Evolutionary conservation across 1,140 invertebrate species (phyloP).

Genomic region (Camponotus floridanus): DNA sequence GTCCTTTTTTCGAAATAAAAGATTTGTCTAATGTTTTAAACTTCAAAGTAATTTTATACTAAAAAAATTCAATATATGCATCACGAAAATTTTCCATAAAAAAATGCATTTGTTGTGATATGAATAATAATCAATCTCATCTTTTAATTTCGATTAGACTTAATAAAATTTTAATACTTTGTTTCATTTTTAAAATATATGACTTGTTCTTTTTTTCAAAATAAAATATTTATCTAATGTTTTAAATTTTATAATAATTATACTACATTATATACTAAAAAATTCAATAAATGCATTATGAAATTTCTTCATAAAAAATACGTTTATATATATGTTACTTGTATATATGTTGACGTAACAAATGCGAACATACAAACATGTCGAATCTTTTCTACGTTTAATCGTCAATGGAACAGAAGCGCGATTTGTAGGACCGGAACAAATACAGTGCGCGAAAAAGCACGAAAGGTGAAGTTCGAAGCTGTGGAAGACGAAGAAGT

Average conservation of each 20-base stretch:
- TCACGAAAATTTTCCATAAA: neutral
- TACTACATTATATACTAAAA: neutral
- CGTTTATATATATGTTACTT: neutral
- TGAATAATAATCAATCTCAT: neutral
- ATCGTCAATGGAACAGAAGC: conserved; percentile 50
- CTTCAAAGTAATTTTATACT: neutral
- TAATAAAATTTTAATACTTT: neutral
- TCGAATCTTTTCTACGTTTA: conserved; percentile 38
- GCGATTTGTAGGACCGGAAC: conserved; percentile 42
- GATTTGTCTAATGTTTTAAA: neutral
- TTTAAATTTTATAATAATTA: neutral
- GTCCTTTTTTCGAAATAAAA: neutral
- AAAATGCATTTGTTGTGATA: neutral
- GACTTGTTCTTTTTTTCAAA: neutral
- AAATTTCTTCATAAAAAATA: neutral
- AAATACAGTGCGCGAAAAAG: conserved; percentile 40
- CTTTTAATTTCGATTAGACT: neutral
- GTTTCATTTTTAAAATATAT: neutral
- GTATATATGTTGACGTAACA: neutral
- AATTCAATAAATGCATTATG: neutral
- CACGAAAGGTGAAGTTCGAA: conserved; percentile 28
- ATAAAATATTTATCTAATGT: neutral
- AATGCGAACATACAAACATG: neutral
- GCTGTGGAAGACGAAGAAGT: conserved; percentile 6
- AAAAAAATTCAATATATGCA: neutral